Conservation (phyloP, 2,113 vertebrate genomes). For the Tetrao urogallus region DNA sequence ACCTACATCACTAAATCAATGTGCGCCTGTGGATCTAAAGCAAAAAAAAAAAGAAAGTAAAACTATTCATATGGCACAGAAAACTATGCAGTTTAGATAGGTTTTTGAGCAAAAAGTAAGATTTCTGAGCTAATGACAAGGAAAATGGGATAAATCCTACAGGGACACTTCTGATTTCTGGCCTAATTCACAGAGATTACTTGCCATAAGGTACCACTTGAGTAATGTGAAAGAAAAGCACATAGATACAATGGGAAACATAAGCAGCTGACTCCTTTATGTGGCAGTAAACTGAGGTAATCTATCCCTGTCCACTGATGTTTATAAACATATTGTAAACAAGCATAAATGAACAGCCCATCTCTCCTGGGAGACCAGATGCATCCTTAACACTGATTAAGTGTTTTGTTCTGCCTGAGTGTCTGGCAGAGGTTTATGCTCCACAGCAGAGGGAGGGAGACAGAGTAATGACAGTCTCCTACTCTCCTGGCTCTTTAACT, state of each 20-base stretch:
- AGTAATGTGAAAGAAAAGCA: constrained; percentile 44
- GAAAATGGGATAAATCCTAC: constrained; percentile 11
- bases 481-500: constrained; percentile 65
- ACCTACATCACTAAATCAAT: neutral
- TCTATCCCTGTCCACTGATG: constrained; percentile 76
- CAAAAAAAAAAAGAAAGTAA: neutral
- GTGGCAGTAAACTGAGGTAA: constrained; percentile 35
- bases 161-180: constrained; percentile 4
- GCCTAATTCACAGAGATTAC: constrained; percentile 38
- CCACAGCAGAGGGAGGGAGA: constrained; percentile 53
- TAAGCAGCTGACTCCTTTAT: constrained; percentile 53
- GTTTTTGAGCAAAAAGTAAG: neutral
- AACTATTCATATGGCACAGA: neutral
- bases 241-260: constrained; percentile 28
- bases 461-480: constrained; percentile 61
- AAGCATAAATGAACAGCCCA: constrained; percentile 74
- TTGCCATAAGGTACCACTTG: constrained; percentile 52
- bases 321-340: constrained; percentile 81
- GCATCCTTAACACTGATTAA: constrained; percentile 81
- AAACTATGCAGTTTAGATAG: neutral
- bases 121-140: neutral
- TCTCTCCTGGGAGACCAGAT: constrained; percentile 77
- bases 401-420: constrained; percentile 78
- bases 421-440: constrained; percentile 75
- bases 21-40: neutral